These are phyloP conservation scores for Lasioglossum albipes DNA, from an alignment of 1,140 invertebrate genomes.

Conservation along the genomic window DNA sequence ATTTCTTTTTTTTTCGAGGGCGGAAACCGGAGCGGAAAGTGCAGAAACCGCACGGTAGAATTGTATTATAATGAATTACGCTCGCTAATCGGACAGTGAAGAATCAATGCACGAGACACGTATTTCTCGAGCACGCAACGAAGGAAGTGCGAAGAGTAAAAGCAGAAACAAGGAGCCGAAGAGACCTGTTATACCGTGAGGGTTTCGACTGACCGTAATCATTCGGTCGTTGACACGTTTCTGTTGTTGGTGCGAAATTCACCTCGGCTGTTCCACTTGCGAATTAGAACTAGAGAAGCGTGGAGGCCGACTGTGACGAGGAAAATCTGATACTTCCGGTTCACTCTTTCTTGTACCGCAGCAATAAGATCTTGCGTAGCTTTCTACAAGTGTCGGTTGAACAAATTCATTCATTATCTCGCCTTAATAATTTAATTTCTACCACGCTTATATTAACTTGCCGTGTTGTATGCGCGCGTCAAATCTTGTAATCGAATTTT, in stretches of 20 bases:
- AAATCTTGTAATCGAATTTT: too few species aligned
- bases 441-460: too few species aligned
- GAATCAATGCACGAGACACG: slow-evolving; percentile 29
- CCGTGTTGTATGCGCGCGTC: too few species aligned
- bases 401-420: too few species aligned
- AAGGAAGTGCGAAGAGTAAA: slow-evolving; percentile 14
- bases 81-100: slow-evolving; percentile 25
- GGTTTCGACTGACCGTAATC: slow-evolving; percentile 42
- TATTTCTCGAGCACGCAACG: slow-evolving; percentile 13
- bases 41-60: background rate
- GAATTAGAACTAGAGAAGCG: slow-evolving; percentile 2
- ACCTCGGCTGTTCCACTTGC: background rate
- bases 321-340: too few species aligned
- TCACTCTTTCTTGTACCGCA: too few species aligned
- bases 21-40: too few species aligned
- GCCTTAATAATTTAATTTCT: too few species aligned
- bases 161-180: slow-evolving; percentile 20
- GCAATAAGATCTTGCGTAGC: too few species aligned
- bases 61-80: slow-evolving; percentile 11
- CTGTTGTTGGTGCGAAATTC: slow-evolving; percentile 27
- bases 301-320: too few species aligned
- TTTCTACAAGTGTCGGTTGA: too few species aligned
- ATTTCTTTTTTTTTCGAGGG: background rate
- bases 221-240: slow-evolving; percentile 49
- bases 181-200: slow-evolving; percentile 47